These are phyloP conservation scores for Pimephales promelas DNA, from an alignment of 2,113 vertebrate genomes.

Conservation along the genomic window DNA sequence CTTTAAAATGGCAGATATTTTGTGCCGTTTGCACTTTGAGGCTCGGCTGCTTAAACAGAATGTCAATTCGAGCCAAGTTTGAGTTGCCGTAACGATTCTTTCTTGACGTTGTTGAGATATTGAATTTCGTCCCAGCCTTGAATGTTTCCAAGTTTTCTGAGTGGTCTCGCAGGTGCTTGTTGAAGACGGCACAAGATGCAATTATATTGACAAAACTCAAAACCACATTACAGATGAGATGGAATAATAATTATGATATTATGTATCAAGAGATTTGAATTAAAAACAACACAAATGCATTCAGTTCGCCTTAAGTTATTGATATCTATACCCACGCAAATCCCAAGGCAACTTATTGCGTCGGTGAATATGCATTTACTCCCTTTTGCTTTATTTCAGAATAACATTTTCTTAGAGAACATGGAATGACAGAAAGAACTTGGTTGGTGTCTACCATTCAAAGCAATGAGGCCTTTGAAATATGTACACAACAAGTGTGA, in stretches of 20 bases:
- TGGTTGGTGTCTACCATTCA: background rate
- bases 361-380: conserved; percentile 4
- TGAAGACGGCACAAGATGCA: conserved; percentile 57
- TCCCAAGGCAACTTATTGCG: conserved; percentile 66
- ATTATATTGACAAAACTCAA: conserved; percentile 65
- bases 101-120: conserved; percentile 41
- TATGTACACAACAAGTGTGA: conserved; percentile 11
- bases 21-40: conserved; percentile 45
- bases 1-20: conserved; percentile 60
- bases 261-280: conserved; percentile 68
- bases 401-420: background rate
- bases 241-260: conserved; percentile 70
- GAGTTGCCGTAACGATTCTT: conserved; percentile 51
- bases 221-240: conserved; percentile 64
- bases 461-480: background rate
- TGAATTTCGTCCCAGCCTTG: conserved; percentile 65
- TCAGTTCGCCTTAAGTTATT: conserved; percentile 64
- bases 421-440: background rate
- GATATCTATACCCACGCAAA: conserved; percentile 53
- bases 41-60: conserved; percentile 56
- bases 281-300: conserved; percentile 71
- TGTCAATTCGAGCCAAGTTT: conserved; percentile 57
- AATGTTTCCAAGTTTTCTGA: conserved; percentile 52
- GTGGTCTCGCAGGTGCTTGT: conserved; percentile 60
- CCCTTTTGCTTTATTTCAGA: background rate